phyloP scores from a whole-genome alignment of 1,140 invertebrate genomes.

The Drosophila kurseongensis region DNA sequence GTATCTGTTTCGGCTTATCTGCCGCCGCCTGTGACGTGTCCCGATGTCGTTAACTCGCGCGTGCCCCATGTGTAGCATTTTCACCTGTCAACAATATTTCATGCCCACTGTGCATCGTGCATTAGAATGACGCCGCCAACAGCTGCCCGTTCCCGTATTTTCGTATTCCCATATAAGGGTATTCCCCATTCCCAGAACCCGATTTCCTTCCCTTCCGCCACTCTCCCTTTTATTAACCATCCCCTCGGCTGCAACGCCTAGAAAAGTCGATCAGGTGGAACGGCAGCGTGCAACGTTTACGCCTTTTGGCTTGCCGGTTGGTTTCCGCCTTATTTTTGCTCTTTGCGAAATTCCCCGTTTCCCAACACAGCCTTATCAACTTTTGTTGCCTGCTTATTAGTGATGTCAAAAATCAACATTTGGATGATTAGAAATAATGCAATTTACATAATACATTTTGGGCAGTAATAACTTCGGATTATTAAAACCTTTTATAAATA shows the following conservation, averaged over 20 bases:
- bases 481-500: too few species aligned
- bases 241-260: slow-evolving; percentile 38
- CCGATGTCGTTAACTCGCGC: slow-evolving; percentile 61
- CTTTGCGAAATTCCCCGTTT: slow-evolving; percentile 15
- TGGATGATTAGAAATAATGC: not conserved
- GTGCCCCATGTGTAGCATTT: slow-evolving; percentile 58
- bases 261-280: slow-evolving; percentile 75
- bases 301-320: slow-evolving; percentile 42
- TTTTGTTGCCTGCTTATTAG: slow-evolving; percentile 3
- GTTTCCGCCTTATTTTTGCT: slow-evolving; percentile 15
- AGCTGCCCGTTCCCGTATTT: slow-evolving; percentile 47
- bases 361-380: slow-evolving; percentile 9
- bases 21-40: slow-evolving; percentile 51
- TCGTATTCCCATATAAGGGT: slow-evolving; percentile 9
- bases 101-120: slow-evolving; percentile 76
- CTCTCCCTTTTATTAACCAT: slow-evolving; percentile 35
- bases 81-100: slow-evolving; percentile 82
- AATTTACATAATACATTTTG: too few species aligned
- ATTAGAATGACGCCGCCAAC: slow-evolving; percentile 68
- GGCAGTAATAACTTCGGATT: too few species aligned
- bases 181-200: not conserved
- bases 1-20: slow-evolving; percentile 51
- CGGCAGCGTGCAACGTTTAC: slow-evolving; percentile 66
- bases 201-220: slow-evolving; percentile 27
- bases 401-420: slow-evolving; percentile 3